phyloP scores from a whole-genome alignment of 2,797 vertebrate genomes.

The Holocentrus rufus region DNA sequence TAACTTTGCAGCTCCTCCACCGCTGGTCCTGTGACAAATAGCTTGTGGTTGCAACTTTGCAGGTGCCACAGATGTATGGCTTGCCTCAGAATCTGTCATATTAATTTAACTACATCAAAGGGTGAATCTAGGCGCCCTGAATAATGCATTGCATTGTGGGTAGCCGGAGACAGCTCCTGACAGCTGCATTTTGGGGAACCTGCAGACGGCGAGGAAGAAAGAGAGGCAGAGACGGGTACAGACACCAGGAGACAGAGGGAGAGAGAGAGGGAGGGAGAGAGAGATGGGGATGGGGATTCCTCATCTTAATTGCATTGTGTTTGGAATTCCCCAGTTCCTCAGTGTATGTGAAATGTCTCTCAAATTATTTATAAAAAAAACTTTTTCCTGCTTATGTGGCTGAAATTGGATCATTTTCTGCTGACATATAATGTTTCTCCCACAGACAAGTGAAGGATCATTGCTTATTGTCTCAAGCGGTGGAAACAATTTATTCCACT shows the following conservation, averaged over 20 bases:
- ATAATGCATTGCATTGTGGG: conserved; percentile 60
- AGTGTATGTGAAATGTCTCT: conserved; percentile 37
- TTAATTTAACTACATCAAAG: conserved; percentile 59
- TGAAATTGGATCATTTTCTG: conserved; percentile 52
- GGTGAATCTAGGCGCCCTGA: conserved; percentile 40
- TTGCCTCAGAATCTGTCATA: conserved; percentile 51
- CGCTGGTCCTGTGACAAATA: conserved; percentile 32
- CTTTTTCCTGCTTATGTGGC: conserved; percentile 42
- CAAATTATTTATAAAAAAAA: conserved; percentile 34
- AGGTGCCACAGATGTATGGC: conserved; percentile 35
- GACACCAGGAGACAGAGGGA: background rate
- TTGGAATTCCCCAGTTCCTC: conserved; percentile 37
- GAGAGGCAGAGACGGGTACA: background rate
- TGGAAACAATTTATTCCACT: conserved; percentile 46
- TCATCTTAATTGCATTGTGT: conserved; percentile 41
- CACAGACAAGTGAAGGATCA: conserved; percentile 20
- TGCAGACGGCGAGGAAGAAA: conserved; percentile 14
- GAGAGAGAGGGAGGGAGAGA: conserved; percentile 14
- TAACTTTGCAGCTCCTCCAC: conserved; percentile 16
- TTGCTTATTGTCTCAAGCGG: conserved; percentile 44
- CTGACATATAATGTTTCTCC: conserved; percentile 39
- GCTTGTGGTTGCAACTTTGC: conserved; percentile 37
- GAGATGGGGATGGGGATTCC: conserved; percentile 21
- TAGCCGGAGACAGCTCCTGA: conserved; percentile 43
- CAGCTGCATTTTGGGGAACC: conserved; percentile 48